A percentile compares a stretch with the other conserved stretches of the same genome.
Evolutionary conservation across 2,113 vertebrate genomes (phyloP).

Genomic region (Cynopterus brachyotis): DNA sequence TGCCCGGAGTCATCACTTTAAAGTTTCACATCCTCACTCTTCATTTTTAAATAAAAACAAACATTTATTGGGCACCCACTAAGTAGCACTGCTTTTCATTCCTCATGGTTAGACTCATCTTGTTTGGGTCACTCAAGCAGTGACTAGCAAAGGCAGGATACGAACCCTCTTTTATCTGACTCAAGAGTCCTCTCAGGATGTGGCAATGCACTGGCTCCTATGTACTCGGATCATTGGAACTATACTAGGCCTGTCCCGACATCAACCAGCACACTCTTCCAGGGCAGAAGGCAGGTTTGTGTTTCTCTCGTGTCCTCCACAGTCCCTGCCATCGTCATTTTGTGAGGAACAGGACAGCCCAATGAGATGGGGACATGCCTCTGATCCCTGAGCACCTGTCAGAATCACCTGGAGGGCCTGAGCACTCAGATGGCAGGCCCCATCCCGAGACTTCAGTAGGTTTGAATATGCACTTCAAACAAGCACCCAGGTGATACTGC

Average conservation of each 20-base stretch:
- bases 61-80: background rate
- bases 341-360: background rate
- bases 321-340: background rate
- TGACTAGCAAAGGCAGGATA: background rate
- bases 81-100: background rate
- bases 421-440: background rate
- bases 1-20: background rate
- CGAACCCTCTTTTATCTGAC: background rate
- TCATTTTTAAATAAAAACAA: background rate
- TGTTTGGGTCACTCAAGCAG: background rate
- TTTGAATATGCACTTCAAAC: background rate
- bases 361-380: background rate
- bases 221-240: background rate
- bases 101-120: background rate
- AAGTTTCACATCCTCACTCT: background rate
- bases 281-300: background rate
- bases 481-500: background rate
- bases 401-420: too few relatives aligned
- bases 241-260: fast-evolving
- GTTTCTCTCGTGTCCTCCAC: background rate
- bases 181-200: background rate
- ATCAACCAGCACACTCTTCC: background rate
- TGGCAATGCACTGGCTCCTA: background rate
- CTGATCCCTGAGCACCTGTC: background rate
- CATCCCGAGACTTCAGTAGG: too few relatives aligned